Base-by-base conservation (phyloP, 1,140 invertebrate species). In the Lucilia sericata region DNA sequence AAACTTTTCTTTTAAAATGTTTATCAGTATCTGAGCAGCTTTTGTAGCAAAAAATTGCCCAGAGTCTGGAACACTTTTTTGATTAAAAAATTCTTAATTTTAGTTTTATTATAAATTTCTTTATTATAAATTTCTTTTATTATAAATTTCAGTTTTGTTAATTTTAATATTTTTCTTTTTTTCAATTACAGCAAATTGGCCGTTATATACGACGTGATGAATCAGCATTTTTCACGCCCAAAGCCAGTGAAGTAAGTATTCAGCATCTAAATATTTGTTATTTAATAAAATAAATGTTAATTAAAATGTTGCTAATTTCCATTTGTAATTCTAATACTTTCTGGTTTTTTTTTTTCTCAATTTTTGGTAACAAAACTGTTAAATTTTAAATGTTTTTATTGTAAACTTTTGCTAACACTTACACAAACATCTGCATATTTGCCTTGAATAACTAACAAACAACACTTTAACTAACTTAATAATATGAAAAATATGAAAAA, bases 201-300 rank as follows among this genome's bases (percentile, higher is more conserved):
- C 84, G 86, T 10, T 90, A 90, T 55, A 86, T 90, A 83, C 85
- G 88, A 14, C 87, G 89, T 2, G 89, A 90, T 84, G 89, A 90
- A 84, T 88, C 87, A 65, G 85, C 88, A 25, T 84, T 90, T 51
- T 88, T 87, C 83, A 86, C 89, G 13, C 89, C 89, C 81, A 86
- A 90, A 47, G 49, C 88, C 1, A 90, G 87, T 84, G 88, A 90
- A 86, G 89, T 90, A 84, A 90, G 88, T 86, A 21, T 0, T 42
- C 42, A 42, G 42, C 42, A 0, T 42, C 42, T 42, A 42, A 30
- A 5, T 42, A 8, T 42, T 8, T 42, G 5, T 42, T 42, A 42
- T 42, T 8, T 42, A 42, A 42, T 5, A 42, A n/a, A 7, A 2
- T 42, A 42, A 42, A 42, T 42, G 42, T 42, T 42, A 10, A 8